Conservation (phyloP, 2,113 vertebrate species). For the Recurvirostra avosetta region DNA sequence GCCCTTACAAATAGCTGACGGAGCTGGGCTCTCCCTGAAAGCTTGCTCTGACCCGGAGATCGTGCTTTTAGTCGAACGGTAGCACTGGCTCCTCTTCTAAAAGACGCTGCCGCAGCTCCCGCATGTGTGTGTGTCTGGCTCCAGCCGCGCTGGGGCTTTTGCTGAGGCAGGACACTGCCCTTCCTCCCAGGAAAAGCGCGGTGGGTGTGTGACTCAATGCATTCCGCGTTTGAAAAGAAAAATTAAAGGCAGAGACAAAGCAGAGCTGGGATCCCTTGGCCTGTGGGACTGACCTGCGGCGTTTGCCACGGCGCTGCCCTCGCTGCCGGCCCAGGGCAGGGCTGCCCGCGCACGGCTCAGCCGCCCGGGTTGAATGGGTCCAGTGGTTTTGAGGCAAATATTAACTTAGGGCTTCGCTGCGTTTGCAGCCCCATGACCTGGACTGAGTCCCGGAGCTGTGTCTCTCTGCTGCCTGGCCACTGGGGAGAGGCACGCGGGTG, state of each 20-base stretch:
- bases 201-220: not conserved
- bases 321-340: not conserved
- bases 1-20: not conserved
- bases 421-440: not conserved
- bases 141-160: not conserved
- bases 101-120: not conserved
- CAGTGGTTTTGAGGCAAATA: not conserved
- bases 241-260: not conserved
- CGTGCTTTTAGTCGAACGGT: fast-evolving
- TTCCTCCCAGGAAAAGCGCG: not conserved
- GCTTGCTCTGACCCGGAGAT: not conserved
- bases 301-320: not conserved
- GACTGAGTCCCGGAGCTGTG: not conserved
- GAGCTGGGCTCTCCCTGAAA: not conserved
- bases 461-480: too few relatives aligned
- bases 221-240: not conserved
- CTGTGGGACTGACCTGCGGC: fast-evolving
- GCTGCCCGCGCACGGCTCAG: not conserved
- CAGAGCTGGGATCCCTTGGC: not conserved
- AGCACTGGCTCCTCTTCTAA: not conserved
- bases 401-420: not conserved
- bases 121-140: not conserved
- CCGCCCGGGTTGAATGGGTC: fast-evolving
- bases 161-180: not conserved
- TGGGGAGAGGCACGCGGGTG: not conserved